Percentiles rank a stretch among this genome's conserved stretches.
Conservation (phyloP, 2,797 vertebrate genomes). For the Darevskia nairensis region DNA sequence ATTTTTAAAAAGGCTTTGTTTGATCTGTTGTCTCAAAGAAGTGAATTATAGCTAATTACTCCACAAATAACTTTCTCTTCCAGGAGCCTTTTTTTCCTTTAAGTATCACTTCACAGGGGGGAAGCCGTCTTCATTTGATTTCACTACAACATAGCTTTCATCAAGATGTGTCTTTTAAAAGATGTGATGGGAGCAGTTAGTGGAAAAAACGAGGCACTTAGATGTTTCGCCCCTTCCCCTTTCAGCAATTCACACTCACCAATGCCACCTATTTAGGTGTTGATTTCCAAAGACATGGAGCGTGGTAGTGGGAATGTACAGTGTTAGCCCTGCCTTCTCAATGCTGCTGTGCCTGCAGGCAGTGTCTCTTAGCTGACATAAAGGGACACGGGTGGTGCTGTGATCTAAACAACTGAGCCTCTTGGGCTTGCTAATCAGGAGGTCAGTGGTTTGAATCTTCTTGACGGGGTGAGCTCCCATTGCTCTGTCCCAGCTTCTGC, state of each 20-base stretch:
- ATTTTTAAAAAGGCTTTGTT: conserved; percentile 60
- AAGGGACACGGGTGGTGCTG: no score
- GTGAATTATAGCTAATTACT: conserved; percentile 72
- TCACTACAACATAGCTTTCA: conserved; percentile 43
- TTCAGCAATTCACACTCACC: neutral
- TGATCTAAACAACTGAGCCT: no score
- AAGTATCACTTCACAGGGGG: conserved; percentile 35
- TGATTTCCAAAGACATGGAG: no score
- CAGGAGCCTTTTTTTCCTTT: conserved; percentile 14
- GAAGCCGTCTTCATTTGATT: conserved; percentile 56
- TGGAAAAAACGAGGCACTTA: conserved; percentile 6
- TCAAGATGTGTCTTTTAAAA: conserved; percentile 21
- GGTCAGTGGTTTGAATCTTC: no score
- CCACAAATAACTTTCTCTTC: conserved; percentile 49
- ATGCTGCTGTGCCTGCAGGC: no score
- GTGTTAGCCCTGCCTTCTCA: no score
- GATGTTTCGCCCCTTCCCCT: neutral
- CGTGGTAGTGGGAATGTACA: no score
- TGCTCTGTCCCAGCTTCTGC: no score
- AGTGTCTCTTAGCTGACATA: no score
- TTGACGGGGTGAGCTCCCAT: no score
- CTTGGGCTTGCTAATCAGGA: no score
- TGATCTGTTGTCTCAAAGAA: conserved; percentile 71
- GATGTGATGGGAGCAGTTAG: conserved; percentile 53
- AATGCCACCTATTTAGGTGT: no score